Conservation (phyloP, 1,140 invertebrate genomes). For the Brachionus calyciflorus region DNA sequence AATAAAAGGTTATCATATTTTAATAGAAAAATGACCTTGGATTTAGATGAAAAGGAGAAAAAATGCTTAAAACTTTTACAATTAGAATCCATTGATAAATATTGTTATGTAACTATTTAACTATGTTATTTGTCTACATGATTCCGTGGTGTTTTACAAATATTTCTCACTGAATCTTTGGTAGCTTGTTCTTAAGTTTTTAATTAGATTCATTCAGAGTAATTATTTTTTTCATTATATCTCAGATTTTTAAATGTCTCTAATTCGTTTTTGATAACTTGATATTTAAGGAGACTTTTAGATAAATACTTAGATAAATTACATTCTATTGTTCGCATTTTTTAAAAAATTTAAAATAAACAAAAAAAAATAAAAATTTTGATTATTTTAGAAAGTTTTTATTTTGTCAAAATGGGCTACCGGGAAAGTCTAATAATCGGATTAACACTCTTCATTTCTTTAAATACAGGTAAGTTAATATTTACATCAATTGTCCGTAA, state of each 20-base stretch:
- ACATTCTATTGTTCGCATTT: neutral
- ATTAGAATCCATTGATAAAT: conserved; percentile 23
- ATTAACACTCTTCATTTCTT: too few relatives aligned
- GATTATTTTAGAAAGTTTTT: too few relatives aligned
- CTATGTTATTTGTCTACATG: conserved; percentile 17
- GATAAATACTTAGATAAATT: neutral
- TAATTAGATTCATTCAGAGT: conserved; percentile 29
- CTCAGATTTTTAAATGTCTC: conserved; percentile 15
- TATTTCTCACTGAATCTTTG: too few relatives aligned
- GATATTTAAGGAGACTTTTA: conserved; percentile 22
- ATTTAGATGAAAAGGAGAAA: too few relatives aligned
- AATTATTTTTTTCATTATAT: too few relatives aligned
- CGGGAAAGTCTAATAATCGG: neutral
- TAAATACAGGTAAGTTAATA: too few relatives aligned
- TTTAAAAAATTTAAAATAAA: neutral
- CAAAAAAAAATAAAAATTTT: too few relatives aligned
- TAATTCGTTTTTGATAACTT: neutral
- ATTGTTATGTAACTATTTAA: conserved; percentile 30
- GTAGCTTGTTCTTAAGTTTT: neutral
- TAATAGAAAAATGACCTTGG: conserved; percentile 14
- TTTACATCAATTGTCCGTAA: neutral
- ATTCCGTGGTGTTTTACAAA: conserved; percentile 18
- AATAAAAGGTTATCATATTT: conserved; percentile 39
- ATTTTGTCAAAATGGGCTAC: too few relatives aligned
- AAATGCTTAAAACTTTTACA: conserved; percentile 21